Percentiles rank a stretch among this genome's conserved stretches.
phyloP scores from a whole-genome alignment of 1,140 invertebrate genomes.

The Capitella teleta region DNA sequence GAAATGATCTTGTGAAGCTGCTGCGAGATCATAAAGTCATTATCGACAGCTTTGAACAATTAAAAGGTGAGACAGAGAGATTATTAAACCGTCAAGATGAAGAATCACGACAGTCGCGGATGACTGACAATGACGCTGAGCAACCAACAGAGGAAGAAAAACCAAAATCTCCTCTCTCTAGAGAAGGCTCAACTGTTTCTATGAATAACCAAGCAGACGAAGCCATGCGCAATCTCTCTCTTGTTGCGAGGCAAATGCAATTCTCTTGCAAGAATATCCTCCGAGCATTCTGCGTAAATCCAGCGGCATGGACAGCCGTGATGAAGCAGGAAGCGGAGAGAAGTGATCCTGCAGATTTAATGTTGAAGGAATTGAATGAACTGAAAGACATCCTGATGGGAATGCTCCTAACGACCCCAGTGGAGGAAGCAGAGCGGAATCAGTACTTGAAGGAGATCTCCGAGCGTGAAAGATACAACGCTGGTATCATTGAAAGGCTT shows the following conservation, averaged over 20 bases:
- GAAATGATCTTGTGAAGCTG: conserved; percentile 21
- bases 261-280: conserved; percentile 35
- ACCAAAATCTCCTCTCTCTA: conserved; percentile 10
- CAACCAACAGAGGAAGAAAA: conserved; percentile 20
- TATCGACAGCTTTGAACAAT: conserved; percentile 25
- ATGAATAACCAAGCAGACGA: conserved; percentile 14
- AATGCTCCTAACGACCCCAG: conserved; percentile 34
- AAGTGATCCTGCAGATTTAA: conserved; percentile 8
- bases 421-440: conserved; percentile 34
- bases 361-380: conserved; percentile 26
- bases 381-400: conserved; percentile 31
- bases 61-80: conserved; percentile 5
- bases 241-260: conserved; percentile 30
- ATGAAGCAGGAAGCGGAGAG: conserved; percentile 8
- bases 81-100: background rate
- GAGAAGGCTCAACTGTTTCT: background rate
- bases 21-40: conserved; percentile 29
- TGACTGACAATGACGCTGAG: conserved; percentile 11
- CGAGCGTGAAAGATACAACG: conserved; percentile 29
- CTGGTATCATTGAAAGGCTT: conserved; percentile 30
- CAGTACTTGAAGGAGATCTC: conserved; percentile 32
- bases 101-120: background rate
- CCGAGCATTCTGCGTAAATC: conserved; percentile 26
- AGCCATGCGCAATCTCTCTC: conserved; percentile 22
- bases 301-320: conserved; percentile 24